Percentiles rank a stretch among this genome's conserved stretches.
Conservation (phyloP, 2,888 invertebrate genomes). For the Drosophila anceps region DNA sequence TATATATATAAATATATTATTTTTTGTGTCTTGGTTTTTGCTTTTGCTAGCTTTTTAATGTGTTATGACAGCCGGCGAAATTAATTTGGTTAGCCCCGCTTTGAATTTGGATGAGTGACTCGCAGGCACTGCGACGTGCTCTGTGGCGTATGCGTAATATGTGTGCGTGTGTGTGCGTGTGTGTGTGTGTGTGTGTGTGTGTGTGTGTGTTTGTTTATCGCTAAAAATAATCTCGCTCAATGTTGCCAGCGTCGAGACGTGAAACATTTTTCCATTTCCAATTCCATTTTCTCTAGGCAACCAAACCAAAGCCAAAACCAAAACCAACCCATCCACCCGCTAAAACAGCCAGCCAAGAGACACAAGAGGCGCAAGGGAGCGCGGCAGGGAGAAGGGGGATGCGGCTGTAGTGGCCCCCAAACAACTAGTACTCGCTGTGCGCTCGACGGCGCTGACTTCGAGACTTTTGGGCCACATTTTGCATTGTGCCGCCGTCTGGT, state of each 20-base stretch:
- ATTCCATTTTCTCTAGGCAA: slow-evolving; percentile 37
- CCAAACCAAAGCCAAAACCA: background rate
- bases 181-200: background rate
- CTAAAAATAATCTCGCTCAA: slow-evolving; percentile 54
- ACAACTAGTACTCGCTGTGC: slow-evolving; percentile 27
- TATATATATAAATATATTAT: background rate
- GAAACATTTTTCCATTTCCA: slow-evolving; percentile 49
- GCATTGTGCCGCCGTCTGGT: slow-evolving; percentile 51
- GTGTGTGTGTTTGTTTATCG: slow-evolving; percentile 43
- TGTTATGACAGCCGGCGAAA: slow-evolving; percentile 50
- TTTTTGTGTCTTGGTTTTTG: slow-evolving; percentile 8
- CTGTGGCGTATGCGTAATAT: slow-evolving; percentile 54
- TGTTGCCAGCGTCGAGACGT: slow-evolving; percentile 43
- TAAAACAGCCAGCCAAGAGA: background rate
- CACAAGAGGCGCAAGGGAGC: background rate
- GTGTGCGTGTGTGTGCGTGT: slow-evolving; percentile 9
- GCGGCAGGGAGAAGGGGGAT: too few relatives aligned
- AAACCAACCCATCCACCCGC: slow-evolving; percentile 14
- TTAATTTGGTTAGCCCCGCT: slow-evolving; percentile 50
- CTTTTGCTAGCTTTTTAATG: slow-evolving; percentile 44
- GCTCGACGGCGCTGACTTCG: background rate
- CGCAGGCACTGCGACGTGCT: slow-evolving; percentile 42
- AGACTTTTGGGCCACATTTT: slow-evolving; percentile 37
- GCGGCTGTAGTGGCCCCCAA: slow-evolving; percentile 7
- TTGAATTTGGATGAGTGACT: slow-evolving; percentile 45